Conservation (phyloP, 2,888 invertebrate genomes). For the Synanthedon andrenaeformis region DNA sequence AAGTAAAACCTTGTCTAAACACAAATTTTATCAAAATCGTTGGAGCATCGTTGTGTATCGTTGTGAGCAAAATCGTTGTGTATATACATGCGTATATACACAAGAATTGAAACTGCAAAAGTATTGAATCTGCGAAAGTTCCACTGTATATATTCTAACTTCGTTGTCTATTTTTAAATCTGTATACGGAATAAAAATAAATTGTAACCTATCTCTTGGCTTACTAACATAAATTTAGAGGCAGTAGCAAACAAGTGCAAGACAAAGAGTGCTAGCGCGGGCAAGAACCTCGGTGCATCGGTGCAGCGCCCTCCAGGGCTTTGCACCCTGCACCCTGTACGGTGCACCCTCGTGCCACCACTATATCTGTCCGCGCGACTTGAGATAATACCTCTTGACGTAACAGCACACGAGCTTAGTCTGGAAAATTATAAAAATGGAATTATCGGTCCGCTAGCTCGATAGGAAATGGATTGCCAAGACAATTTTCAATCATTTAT, state of each 20-base stretch:
- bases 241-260: constrained; percentile 12
- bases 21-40: too few relatives aligned
- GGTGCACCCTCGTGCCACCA: constrained; percentile 7
- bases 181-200: neutral
- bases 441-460: constrained; percentile 11
- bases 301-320: constrained; percentile 35
- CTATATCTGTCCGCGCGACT: constrained; percentile 25
- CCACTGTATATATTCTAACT: neutral
- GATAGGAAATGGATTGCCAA: neutral
- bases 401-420: constrained; percentile 36
- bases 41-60: too few relatives aligned
- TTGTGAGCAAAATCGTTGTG: too few relatives aligned
- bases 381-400: constrained; percentile 46
- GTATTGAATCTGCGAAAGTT: neutral
- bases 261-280: constrained; percentile 50
- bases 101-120: too few relatives aligned
- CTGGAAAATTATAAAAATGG: constrained; percentile 29
- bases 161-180: neutral
- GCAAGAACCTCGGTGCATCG: constrained; percentile 37
- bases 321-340: constrained; percentile 46
- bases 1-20: too few relatives aligned
- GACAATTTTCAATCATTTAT: neutral
- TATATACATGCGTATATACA: too few relatives aligned
- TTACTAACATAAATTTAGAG: constrained; percentile 34
- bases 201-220: constrained; percentile 13